Evolutionary conservation across 2,797 vertebrate genomes (phyloP).

Genomic region (Avahi laniger): DNA sequence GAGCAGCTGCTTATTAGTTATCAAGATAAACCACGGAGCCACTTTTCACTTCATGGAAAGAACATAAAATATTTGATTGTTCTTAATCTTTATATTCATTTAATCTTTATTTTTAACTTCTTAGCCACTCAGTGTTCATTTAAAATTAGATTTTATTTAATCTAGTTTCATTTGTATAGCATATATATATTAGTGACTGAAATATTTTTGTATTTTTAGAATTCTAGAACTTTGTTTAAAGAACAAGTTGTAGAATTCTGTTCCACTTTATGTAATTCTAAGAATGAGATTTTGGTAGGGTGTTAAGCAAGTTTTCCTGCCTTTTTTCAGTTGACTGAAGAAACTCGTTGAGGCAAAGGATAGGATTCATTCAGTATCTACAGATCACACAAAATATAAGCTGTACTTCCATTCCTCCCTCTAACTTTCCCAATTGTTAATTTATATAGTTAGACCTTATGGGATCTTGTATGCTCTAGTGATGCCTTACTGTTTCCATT

Average conservation of each 20-base stretch:
- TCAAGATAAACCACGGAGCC: not conserved
- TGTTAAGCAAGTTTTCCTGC: not conserved
- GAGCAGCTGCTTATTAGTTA: not conserved
- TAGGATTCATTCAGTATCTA: not conserved
- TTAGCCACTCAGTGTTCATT: not conserved
- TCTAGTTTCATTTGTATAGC: not conserved
- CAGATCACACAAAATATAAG: not conserved
- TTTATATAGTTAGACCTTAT: not conserved
- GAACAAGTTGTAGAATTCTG: constrained; percentile 34
- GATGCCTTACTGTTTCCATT: not conserved
- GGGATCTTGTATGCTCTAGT: not conserved
- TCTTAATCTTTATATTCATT: not conserved
- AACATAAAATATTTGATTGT: not conserved
- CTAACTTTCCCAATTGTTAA: not conserved
- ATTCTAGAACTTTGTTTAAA: constrained; percentile 10
- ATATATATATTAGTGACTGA: not conserved
- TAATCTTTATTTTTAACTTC: constrained; percentile 7
- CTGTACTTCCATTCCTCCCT: not conserved
- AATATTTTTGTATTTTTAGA: not conserved
- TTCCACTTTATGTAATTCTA: constrained; percentile 6
- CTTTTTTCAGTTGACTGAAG: not conserved
- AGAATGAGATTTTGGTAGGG: constrained; percentile 28
- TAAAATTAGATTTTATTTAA: not conserved
- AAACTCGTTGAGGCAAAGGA: not conserved
- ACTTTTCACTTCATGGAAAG: constrained; percentile 25